Evolutionary conservation across 1,140 invertebrate species (phyloP).

Genomic region (Eriosoma lanigerum): DNA sequence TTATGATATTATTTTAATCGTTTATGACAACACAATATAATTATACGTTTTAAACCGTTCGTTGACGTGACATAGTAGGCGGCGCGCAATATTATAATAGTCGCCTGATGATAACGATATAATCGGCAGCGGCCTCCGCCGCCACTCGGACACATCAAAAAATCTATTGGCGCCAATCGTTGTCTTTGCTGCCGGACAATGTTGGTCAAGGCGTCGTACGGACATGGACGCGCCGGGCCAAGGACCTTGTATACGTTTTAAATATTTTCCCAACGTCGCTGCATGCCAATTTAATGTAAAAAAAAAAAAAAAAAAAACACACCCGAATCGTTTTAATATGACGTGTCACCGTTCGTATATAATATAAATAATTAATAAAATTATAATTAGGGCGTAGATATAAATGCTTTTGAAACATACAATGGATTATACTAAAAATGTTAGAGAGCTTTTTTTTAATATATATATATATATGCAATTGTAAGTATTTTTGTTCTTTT

Average conservation of each 20-base stretch:
- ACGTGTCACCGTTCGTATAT: constrained; percentile 32
- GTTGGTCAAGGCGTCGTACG: constrained; percentile 47
- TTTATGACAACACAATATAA: not conserved
- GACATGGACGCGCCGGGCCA: constrained; percentile 42
- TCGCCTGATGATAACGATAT: constrained; percentile 34
- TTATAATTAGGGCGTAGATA: too few relatives aligned
- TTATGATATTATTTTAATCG: too few relatives aligned
- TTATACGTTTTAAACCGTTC: not conserved
- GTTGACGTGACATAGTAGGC: constrained; percentile 38
- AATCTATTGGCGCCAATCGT: constrained; percentile 42
- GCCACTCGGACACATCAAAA: constrained; percentile 47
- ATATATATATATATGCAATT: too few relatives aligned
- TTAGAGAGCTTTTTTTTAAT: too few relatives aligned
- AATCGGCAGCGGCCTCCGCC: constrained; percentile 31
- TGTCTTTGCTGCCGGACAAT: constrained; percentile 46
- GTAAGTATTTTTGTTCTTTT: too few relatives aligned
- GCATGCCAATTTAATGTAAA: constrained; percentile 34
- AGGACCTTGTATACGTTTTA: constrained; percentile 41
- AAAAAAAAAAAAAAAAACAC: not conserved
- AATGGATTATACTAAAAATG: too few relatives aligned
- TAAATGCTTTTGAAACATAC: too few relatives aligned
- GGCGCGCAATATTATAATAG: constrained; percentile 8
- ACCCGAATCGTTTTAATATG: constrained; percentile 45
- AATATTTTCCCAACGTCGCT: constrained; percentile 41
- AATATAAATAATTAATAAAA: too few relatives aligned